phyloP scores from a whole-genome alignment of 2,888 invertebrate species.

The Malacosoma neustria region DNA sequence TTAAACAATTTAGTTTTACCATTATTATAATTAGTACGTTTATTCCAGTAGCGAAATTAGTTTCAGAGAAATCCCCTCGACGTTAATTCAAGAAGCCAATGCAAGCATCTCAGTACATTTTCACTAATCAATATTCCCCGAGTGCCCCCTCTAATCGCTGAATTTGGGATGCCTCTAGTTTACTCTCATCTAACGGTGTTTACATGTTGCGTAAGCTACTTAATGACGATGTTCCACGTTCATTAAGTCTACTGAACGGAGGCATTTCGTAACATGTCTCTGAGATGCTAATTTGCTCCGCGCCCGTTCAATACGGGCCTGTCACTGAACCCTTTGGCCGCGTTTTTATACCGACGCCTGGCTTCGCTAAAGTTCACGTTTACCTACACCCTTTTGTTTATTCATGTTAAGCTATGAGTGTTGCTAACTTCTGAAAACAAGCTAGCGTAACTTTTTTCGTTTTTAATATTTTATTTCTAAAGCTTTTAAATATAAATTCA shows the following conservation, averaged over 20 bases:
- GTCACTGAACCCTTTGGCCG: slow-evolving; percentile 42
- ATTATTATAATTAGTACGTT: too few relatives aligned
- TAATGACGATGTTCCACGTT: slow-evolving; percentile 62
- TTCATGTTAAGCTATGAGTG: slow-evolving; percentile 33
- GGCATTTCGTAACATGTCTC: slow-evolving; percentile 57
- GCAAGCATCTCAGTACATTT: slow-evolving; percentile 9
- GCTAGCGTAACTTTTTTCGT: too few relatives aligned
- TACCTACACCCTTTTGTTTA: slow-evolving; percentile 36
- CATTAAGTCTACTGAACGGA: slow-evolving; percentile 52
- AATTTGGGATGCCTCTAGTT: slow-evolving; percentile 38
- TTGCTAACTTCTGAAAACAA: too few relatives aligned
- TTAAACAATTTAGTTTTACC: too few relatives aligned
- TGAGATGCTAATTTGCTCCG: slow-evolving; percentile 68
- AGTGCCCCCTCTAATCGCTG: slow-evolving; percentile 46
- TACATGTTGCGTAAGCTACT: slow-evolving; percentile 44
- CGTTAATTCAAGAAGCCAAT: not conserved
- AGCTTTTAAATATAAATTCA: too few relatives aligned
- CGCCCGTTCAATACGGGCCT: slow-evolving; percentile 59
- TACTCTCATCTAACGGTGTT: slow-evolving; percentile 25
- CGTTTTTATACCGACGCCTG: slow-evolving; percentile 38
- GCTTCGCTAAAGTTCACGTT: slow-evolving; percentile 29
- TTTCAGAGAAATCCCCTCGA: too few relatives aligned
- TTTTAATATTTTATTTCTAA: too few relatives aligned
- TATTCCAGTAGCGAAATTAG: too few relatives aligned
- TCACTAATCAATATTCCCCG: slow-evolving; percentile 33